phyloP scores from a whole-genome alignment of 2,888 invertebrate species.

The Oxyteleia sp. region DNA sequence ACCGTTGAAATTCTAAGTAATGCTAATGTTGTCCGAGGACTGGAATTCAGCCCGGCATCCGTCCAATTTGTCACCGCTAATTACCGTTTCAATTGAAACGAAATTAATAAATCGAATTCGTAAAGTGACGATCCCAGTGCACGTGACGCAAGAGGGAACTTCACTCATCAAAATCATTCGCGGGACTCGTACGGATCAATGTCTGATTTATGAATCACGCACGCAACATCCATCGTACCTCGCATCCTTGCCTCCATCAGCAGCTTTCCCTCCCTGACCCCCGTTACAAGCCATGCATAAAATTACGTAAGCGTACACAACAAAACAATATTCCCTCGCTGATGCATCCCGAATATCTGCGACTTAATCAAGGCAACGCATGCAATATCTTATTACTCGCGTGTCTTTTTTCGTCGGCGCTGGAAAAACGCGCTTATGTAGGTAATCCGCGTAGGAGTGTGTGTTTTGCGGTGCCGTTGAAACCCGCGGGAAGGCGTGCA shows the following conservation, averaged over 20 bases:
- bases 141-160: constrained; percentile 5
- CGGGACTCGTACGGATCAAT: constrained; percentile 42
- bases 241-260: constrained; percentile 30
- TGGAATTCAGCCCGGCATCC: neutral
- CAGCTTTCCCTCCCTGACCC: no score
- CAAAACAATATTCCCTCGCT: constrained; percentile 55
- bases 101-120: constrained; percentile 15
- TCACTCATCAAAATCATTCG: constrained; percentile 19
- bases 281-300: constrained; percentile 43
- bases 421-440: constrained; percentile 10
- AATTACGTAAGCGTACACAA: constrained; percentile 48
- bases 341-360: constrained; percentile 51
- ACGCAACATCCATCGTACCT: constrained; percentile 51
- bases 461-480: constrained; percentile 46
- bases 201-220: constrained; percentile 55
- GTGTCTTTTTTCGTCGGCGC: constrained; percentile 10
- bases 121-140: neutral
- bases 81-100: constrained; percentile 14
- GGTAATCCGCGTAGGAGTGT: constrained; percentile 48
- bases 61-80: constrained; percentile 25
- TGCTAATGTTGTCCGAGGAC: constrained; percentile 9
- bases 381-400: constrained; percentile 58
- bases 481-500: constrained; percentile 47
- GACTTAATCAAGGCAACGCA: constrained; percentile 58
- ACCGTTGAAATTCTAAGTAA: neutral